phyloP scores from a whole-genome alignment of 2,888 invertebrate species.

The Heliconius erato region DNA sequence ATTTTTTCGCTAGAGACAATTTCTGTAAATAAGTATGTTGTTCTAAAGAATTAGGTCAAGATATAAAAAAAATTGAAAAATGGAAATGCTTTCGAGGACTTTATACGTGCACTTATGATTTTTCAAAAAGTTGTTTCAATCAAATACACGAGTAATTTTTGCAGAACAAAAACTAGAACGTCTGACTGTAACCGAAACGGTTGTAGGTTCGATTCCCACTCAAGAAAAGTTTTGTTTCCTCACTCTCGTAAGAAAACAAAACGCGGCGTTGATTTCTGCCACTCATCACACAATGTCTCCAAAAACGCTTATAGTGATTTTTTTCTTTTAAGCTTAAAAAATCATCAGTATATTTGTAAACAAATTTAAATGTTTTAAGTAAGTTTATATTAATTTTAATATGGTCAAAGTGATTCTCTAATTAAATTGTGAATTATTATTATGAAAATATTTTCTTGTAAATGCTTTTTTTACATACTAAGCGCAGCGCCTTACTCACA shows the following conservation, averaged over 20 bases:
- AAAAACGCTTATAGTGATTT: no score
- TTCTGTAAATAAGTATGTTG: neutral
- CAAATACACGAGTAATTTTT: neutral
- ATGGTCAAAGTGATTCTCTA: no score
- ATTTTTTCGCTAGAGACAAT: neutral
- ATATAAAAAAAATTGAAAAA: slow-evolving; percentile 1
- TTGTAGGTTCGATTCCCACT: neutral
- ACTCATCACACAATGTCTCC: no score
- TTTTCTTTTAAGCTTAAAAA: no score
- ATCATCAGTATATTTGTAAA: no score
- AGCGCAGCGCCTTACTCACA: neutral
- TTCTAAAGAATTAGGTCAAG: slow-evolving; percentile 12
- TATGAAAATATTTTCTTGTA: neutral
- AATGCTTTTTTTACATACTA: neutral
- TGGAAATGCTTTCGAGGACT: neutral
- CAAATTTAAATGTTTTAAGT: no score
- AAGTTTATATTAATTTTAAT: no score
- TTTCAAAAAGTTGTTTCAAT: neutral
- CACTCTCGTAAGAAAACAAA: no score
- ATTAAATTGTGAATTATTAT: no score
- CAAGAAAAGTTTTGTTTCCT: neutral
- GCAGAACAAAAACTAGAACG: no score
- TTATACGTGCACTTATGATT: neutral
- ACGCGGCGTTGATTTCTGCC: no score
- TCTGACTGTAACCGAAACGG: neutral